Evolutionary conservation across 2,113 vertebrate genomes (phyloP).

Genomic region (Trichomycterus rosablanca): DNA sequence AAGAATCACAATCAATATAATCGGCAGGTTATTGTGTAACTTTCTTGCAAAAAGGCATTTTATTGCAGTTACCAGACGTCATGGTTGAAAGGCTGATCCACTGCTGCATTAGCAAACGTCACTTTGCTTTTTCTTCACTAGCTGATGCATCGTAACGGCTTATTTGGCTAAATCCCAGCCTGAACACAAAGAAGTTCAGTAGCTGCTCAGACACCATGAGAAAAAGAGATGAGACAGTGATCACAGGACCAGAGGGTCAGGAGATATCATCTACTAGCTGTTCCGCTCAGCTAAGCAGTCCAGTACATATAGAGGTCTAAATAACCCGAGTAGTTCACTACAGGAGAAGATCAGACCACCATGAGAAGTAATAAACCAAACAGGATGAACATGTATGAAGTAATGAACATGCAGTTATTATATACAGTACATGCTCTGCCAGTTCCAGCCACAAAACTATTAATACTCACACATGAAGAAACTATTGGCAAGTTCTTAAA

Average conservation of each 20-base stretch:
- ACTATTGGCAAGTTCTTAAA: not conserved
- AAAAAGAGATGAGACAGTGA: slow-evolving; percentile 17
- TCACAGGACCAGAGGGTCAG: slow-evolving; percentile 3
- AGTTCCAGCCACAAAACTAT: not conserved
- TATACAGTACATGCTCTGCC: too few relatives aligned
- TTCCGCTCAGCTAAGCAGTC: not conserved
- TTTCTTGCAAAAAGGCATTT: too few relatives aligned
- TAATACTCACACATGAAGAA: not conserved
- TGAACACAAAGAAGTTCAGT: not conserved
- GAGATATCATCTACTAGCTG: slow-evolving; percentile 24
- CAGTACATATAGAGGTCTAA: not conserved
- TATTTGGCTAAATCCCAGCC: slow-evolving; percentile 4
- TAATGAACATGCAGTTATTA: not conserved
- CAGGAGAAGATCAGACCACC: not conserved
- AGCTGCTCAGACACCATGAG: slow-evolving; percentile 9
- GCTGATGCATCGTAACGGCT: slow-evolving; percentile 13
- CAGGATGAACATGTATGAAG: not conserved
- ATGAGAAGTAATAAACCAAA: not conserved
- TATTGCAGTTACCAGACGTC: too few relatives aligned
- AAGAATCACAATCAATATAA: too few relatives aligned
- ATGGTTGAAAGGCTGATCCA: not conserved
- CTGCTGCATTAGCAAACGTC: not conserved
- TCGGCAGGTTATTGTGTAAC: too few relatives aligned
- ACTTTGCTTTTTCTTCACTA: not conserved
- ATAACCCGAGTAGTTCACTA: not conserved